Conservation (phyloP, 2,113 vertebrate species). For the Lamprologus sp. region DNA sequence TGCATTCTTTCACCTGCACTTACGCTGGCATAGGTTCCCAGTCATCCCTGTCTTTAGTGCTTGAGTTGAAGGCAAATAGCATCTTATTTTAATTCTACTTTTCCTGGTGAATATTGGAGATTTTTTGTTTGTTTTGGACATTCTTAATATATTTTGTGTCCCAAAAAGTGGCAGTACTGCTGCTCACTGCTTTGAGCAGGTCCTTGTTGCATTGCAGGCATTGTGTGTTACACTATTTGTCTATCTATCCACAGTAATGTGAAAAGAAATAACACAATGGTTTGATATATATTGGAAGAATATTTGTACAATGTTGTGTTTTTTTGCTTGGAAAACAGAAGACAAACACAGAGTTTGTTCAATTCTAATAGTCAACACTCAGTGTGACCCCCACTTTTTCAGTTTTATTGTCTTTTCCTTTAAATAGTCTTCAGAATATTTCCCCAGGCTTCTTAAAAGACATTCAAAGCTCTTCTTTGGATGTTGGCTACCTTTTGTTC, state of each 20-base stretch:
- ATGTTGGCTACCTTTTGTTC: neutral
- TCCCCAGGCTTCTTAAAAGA: neutral
- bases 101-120: neutral
- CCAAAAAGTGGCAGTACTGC: neutral
- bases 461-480: neutral
- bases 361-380: neutral
- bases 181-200: neutral
- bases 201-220: neutral
- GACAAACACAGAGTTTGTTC: neutral
- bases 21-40: neutral
- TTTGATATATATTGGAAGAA: neutral
- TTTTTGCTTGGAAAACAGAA: neutral
- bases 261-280: neutral
- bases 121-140: neutral
- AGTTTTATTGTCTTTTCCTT: neutral
- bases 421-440: neutral
- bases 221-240: neutral
- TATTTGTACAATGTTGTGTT: neutral
- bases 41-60: neutral
- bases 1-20: neutral
- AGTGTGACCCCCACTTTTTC: accelerated
- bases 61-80: neutral
- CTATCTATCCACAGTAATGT: neutral
- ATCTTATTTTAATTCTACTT: neutral
- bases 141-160: neutral